phyloP scores from a whole-genome alignment of 2,888 invertebrate species.

The Punctoribates punctum region DNA sequence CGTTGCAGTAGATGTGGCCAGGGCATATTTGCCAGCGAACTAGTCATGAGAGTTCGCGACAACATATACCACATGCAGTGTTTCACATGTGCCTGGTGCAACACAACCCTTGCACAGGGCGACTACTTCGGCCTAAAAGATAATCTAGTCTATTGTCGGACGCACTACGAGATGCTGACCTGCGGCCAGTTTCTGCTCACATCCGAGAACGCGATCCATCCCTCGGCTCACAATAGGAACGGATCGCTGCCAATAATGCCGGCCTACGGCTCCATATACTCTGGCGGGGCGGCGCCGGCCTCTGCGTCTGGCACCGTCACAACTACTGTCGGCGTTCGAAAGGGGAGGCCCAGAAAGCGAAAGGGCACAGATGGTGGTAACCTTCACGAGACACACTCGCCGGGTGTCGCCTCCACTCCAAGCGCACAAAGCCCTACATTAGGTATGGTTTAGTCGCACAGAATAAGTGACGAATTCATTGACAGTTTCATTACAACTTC shows the following conservation, averaged over 20 bases:
- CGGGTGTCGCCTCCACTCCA: slow-evolving; percentile 8
- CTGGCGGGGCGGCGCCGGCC: slow-evolving; percentile 25
- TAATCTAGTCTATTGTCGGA: slow-evolving; percentile 64
- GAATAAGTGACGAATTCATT: not conserved
- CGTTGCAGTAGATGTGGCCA: slow-evolving; percentile 84
- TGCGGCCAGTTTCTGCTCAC: slow-evolving; percentile 26
- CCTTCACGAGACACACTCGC: slow-evolving; percentile 32
- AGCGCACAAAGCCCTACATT: slow-evolving; percentile 34
- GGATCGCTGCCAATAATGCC: slow-evolving; percentile 32
- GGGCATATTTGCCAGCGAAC: slow-evolving; percentile 79
- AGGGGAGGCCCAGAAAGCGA: slow-evolving; percentile 49
- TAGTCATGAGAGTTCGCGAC: slow-evolving; percentile 91
- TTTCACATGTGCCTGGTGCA: slow-evolving; percentile 87
- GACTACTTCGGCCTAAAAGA: slow-evolving; percentile 86
- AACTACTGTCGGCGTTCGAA: slow-evolving; percentile 41
- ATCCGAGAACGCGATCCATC: slow-evolving; percentile 35
- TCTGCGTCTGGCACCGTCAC: slow-evolving; percentile 8
- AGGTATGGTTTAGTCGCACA: not conserved
- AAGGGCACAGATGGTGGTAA: slow-evolving; percentile 42
- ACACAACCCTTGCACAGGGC: slow-evolving; percentile 79
- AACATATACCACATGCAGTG: slow-evolving; percentile 87
- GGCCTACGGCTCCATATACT: slow-evolving; percentile 28
- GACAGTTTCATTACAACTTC: not conserved
- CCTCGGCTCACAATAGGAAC: slow-evolving; percentile 21
- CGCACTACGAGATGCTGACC: slow-evolving; percentile 40